Evolutionary conservation across 2,113 vertebrate genomes (phyloP).

Genomic region (Ptilorrhoa leucosticta): DNA sequence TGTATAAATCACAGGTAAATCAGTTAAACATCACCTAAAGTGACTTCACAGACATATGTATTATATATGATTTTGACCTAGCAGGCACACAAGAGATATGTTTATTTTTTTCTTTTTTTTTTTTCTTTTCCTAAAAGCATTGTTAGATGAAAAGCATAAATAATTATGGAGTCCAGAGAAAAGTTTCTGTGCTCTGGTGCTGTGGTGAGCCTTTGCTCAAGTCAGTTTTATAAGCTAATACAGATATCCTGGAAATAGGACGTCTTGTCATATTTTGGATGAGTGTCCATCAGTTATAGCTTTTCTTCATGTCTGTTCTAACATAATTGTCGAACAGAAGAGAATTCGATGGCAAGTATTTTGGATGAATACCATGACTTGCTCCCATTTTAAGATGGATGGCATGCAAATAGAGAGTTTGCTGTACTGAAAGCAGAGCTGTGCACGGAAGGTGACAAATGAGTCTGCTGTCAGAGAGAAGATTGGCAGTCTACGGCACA

Average conservation of each 20-base stretch:
- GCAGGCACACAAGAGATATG: neutral
- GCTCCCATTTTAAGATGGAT: neutral
- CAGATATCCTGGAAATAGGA: neutral
- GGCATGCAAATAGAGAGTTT: neutral
- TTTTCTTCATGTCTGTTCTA: neutral
- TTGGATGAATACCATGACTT: neutral
- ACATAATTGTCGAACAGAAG: fast-evolving
- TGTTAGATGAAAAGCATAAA: neutral
- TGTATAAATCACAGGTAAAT: neutral
- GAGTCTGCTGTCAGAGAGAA: neutral
- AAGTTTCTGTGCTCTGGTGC: neutral
- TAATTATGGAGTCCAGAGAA: neutral
- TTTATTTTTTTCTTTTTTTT: neutral
- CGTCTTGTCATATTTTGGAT: neutral
- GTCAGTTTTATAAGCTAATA: neutral
- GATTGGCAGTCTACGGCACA: neutral
- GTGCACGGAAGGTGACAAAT: neutral
- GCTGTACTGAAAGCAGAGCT: neutral
- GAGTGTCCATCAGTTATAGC: neutral
- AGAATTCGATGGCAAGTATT: neutral
- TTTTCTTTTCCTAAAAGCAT: neutral
- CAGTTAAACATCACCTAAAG: neutral
- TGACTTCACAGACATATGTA: neutral
- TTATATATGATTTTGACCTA: neutral
- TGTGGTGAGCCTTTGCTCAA: neutral